phyloP scores from a whole-genome alignment of 53 echinoderm and acorn worm species.

The Zoroaster sp. region DNA sequence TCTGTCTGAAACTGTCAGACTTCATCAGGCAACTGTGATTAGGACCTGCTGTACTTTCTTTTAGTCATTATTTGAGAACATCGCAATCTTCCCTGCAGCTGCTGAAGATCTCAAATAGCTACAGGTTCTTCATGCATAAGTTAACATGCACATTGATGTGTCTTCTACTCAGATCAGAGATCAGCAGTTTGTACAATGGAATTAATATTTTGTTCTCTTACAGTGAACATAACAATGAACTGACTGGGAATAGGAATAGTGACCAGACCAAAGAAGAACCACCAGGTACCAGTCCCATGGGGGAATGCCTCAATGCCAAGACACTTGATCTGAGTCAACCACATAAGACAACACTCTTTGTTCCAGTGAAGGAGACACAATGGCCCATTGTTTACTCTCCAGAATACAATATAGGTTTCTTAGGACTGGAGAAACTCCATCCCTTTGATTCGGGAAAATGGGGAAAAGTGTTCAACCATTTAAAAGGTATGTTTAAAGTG shows the following conservation, averaged over 20 bases:
- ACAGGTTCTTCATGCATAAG: too few relatives aligned
- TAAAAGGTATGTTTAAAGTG: slow-evolving; percentile 70
- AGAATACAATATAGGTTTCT: slow-evolving; percentile 93
- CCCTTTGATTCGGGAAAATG: slow-evolving; percentile 98
- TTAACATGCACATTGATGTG: too few relatives aligned
- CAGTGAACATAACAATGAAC: not conserved
- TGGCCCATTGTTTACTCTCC: slow-evolving; percentile 96
- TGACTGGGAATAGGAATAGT: not conserved
- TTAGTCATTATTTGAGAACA: too few relatives aligned
- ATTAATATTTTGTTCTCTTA: not conserved
- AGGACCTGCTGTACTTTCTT: too few relatives aligned
- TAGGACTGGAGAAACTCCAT: slow-evolving; percentile 96
- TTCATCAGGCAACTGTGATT: too few relatives aligned
- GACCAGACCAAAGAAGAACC: not conserved
- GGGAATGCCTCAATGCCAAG: not conserved
- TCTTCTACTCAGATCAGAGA: too few relatives aligned
- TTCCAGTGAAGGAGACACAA: slow-evolving; percentile 64
- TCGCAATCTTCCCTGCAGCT: too few relatives aligned
- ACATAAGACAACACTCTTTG: slow-evolving; percentile 62
- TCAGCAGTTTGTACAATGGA: too few relatives aligned
- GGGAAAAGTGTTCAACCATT: slow-evolving; percentile 86
- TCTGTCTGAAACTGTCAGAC: too few relatives aligned
- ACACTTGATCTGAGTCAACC: slow-evolving; percentile 17
- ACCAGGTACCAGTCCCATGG: not conserved
- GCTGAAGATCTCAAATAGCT: too few relatives aligned